Conservation (phyloP, 2,888 invertebrate genomes). For the Conomelus anceps region DNA sequence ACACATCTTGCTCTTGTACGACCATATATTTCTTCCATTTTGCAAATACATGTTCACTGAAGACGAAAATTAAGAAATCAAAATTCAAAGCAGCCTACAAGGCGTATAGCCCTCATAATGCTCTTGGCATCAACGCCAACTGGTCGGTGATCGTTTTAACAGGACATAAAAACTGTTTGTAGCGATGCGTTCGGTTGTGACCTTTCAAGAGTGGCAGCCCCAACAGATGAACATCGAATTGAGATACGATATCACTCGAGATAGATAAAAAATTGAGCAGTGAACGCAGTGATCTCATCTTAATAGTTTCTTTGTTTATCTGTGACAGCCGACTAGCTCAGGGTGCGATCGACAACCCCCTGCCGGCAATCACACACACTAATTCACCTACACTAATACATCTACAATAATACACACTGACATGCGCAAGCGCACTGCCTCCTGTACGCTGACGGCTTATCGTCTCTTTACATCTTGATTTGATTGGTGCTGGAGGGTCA, state of each 20-base stretch:
- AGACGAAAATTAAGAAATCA: not conserved
- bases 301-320: not conserved
- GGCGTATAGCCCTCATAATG: not conserved
- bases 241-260: not conserved
- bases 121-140: not conserved
- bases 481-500: not conserved
- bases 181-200: not conserved
- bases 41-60: not conserved
- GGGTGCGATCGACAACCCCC: not conserved
- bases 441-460: not conserved
- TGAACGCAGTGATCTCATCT: not conserved
- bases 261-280: not conserved
- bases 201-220: not conserved
- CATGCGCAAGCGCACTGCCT: not conserved
- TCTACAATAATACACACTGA: no score
- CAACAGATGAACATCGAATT: not conserved
- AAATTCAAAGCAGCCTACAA: not conserved
- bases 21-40: no score
- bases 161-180: not conserved
- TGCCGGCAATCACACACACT: not conserved
- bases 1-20: no score
- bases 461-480: not conserved
- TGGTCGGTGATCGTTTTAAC: not conserved
- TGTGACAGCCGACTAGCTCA: not conserved
- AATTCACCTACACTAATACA: not conserved